Conservation (phyloP, 2,113 vertebrate genomes). For the Misgurnus anguillicaudatus region DNA sequence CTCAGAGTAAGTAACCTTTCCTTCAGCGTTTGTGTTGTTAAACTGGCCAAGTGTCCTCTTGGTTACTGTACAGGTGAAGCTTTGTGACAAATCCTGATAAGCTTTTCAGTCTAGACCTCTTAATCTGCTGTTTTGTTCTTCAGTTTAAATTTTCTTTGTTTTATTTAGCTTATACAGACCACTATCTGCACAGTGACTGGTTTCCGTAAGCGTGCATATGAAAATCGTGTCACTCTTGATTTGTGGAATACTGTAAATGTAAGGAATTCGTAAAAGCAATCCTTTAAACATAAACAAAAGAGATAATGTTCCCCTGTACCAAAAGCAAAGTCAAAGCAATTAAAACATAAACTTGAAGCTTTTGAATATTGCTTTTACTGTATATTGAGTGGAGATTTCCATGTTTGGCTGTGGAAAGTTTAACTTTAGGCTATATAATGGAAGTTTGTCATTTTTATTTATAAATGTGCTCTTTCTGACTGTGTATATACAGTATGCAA, state of each 20-base stretch:
- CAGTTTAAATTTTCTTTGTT: not conserved
- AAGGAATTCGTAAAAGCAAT: not conserved
- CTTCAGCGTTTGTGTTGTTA: conserved; percentile 9
- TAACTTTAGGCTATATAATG: not conserved
- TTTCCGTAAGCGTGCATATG: not conserved
- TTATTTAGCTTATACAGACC: not conserved
- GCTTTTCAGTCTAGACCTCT: conserved; percentile 33
- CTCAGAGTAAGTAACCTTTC: conserved; percentile 74
- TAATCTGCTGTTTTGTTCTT: conserved; percentile 34
- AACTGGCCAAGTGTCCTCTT: not conserved
- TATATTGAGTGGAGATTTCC: too few relatives aligned
- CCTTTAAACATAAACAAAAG: conserved; percentile 7
- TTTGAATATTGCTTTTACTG: too few relatives aligned
- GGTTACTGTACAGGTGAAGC: not conserved
- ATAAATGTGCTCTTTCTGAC: not conserved
- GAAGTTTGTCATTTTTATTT: not conserved
- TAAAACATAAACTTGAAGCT: not conserved
- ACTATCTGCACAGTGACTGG: not conserved
- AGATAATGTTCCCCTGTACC: not conserved
- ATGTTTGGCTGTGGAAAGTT: too few relatives aligned
- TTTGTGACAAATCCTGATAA: conserved; percentile 14
- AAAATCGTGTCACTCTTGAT: not conserved
- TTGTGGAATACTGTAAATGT: conserved; percentile 1
- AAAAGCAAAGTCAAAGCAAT: too few relatives aligned
- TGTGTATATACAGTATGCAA: not conserved